Conservation (phyloP, 92 coral and sea anemone species). For the Parazoanthus atlanticus region DNA sequence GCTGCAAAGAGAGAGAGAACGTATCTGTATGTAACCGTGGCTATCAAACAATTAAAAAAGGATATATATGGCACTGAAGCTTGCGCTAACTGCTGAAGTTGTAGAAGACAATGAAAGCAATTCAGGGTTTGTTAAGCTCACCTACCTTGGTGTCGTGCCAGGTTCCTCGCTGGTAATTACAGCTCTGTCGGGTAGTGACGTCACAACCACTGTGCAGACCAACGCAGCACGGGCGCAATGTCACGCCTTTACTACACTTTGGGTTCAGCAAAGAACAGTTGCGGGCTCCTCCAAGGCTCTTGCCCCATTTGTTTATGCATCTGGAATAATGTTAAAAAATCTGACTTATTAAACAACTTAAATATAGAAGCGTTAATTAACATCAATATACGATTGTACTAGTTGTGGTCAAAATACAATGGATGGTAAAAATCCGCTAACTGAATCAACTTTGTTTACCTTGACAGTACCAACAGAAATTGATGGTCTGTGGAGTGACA, state of each 20-base stretch:
- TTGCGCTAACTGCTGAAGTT: neutral
- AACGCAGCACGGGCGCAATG: slow-evolving; percentile 80
- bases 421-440: neutral
- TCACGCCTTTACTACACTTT: slow-evolving; percentile 61
- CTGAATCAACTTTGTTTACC: no score
- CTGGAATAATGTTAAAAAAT: neutral
- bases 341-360: neutral
- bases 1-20: slow-evolving; percentile 37
- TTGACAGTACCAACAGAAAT: no score
- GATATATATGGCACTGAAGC: neutral
- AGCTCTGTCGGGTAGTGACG: slow-evolving; percentile 58
- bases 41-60: neutral
- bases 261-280: slow-evolving; percentile 53
- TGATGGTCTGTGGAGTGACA: no score
- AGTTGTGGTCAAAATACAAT: neutral
- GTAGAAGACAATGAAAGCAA: neutral
- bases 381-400: neutral
- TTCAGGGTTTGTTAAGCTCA: neutral
- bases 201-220: slow-evolving; percentile 72
- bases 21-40: neutral
- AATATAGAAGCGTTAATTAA: no score
- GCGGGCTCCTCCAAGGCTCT: slow-evolving; percentile 31
- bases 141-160: slow-evolving; percentile 79
- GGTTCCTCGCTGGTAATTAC: slow-evolving; percentile 58
- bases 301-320: slow-evolving; percentile 14